These are phyloP conservation scores for Upupa epops DNA, from an alignment of 2,113 vertebrate genomes.

Conservation along the genomic window DNA sequence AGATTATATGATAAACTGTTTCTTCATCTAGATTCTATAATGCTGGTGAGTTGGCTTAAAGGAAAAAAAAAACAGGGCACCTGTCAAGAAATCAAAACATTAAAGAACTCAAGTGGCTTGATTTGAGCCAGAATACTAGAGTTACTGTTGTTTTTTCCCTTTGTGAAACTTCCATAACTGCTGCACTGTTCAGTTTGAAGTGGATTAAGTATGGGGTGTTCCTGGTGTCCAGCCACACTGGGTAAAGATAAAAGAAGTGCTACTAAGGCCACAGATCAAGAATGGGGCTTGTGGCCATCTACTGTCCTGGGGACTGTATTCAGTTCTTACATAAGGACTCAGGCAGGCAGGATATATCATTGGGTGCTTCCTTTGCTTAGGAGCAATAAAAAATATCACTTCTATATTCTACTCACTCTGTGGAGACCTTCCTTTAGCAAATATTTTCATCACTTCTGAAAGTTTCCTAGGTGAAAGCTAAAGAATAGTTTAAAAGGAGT, in stretches of 20 bases:
- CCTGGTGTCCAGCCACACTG: not conserved
- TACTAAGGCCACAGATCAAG: not conserved
- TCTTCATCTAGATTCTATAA: not conserved
- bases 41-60: not conserved
- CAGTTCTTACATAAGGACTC: not conserved
- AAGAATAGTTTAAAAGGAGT: not conserved
- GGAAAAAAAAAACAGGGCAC: rapidly evolving
- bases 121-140: not conserved
- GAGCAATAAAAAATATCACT: not conserved
- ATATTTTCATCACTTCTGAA: not conserved
- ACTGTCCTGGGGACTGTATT: not conserved
- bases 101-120: not conserved
- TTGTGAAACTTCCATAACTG: not conserved
- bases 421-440: not conserved
- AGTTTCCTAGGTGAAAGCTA: not conserved
- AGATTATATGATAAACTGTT: not conserved
- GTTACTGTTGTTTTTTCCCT: not conserved
- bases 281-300: not conserved
- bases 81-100: not conserved
- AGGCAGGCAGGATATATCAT: not conserved
- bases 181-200: not conserved
- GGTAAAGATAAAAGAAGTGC: not conserved
- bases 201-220: not conserved
- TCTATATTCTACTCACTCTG: not conserved
- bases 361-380: not conserved